These are phyloP conservation scores for Drosophila varians DNA, from an alignment of 1,140 invertebrate genomes.

Conservation along the genomic window DNA sequence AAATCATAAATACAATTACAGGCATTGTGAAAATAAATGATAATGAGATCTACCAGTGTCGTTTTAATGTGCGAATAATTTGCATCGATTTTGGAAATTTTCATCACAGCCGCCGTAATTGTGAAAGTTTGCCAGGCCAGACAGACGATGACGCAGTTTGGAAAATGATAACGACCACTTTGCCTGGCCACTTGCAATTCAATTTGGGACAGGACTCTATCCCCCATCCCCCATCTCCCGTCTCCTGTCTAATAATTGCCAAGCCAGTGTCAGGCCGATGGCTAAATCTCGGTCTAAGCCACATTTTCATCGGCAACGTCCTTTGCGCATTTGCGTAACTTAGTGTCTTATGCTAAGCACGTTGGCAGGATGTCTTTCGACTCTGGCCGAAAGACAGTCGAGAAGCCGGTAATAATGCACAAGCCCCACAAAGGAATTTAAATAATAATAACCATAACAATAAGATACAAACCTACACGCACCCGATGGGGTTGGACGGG, in stretches of 20 bases:
- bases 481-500: neutral
- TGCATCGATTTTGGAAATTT: conserved; percentile 29
- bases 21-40: conserved; percentile 49
- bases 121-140: conserved; percentile 27
- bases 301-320: conserved; percentile 13
- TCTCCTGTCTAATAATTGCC: conserved; percentile 34
- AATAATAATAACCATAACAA: conserved; percentile 60
- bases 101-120: conserved; percentile 33
- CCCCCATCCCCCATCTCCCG: neutral
- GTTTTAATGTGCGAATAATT: conserved; percentile 29
- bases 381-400: conserved; percentile 43
- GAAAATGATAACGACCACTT: conserved; percentile 56
- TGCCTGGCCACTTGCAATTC: conserved; percentile 64
- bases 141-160: conserved; percentile 31
- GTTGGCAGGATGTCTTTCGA: conserved; percentile 50
- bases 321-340: conserved; percentile 52
- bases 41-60: conserved; percentile 23
- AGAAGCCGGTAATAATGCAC: conserved; percentile 42
- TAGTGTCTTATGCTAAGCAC: conserved; percentile 69
- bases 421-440: conserved; percentile 57
- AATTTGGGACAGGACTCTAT: conserved; percentile 43
- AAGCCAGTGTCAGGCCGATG: conserved; percentile 28
- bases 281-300: conserved; percentile 30
- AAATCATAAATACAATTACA: conserved; percentile 28
- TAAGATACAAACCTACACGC: conserved; percentile 38